phyloP scores from a whole-genome alignment of 2,888 invertebrate genomes.

The Tachystola acroxantha region DNA sequence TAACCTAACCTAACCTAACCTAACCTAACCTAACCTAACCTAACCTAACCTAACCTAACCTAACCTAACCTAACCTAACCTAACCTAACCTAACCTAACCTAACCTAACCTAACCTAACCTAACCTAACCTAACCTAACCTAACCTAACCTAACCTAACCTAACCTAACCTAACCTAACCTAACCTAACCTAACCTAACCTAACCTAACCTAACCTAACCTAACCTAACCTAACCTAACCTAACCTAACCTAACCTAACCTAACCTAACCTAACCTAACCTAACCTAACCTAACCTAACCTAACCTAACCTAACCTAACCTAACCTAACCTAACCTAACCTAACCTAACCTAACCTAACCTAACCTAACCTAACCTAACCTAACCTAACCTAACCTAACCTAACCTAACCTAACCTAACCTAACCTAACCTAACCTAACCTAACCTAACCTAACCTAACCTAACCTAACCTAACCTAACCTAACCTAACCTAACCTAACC shows the following conservation, averaged over 20 bases:
- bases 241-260: constrained; percentile 15
- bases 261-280: constrained; percentile 16
- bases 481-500: constrained; percentile 7
- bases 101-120: constrained; percentile 17
- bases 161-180: constrained; percentile 10
- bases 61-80: constrained; percentile 14
- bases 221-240: constrained; percentile 12
- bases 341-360: constrained; percentile 8
- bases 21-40: constrained; percentile 16
- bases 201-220: constrained; percentile 14
- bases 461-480: constrained; percentile 4
- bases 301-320: constrained; percentile 14
- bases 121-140: constrained; percentile 17
- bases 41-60: constrained; percentile 13
- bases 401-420: constrained; percentile 1
- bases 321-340: constrained; percentile 9
- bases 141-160: constrained; percentile 14
- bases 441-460: constrained; percentile 4
- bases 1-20: constrained; percentile 12
- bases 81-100: constrained; percentile 10
- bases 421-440: constrained; percentile 4
- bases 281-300: constrained; percentile 16
- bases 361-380: constrained; percentile 8
- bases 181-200: constrained; percentile 13
- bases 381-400: constrained; percentile 6